These are phyloP conservation scores for Myrmecobius fasciatus DNA, from an alignment of 2,113 vertebrate genomes.

Conservation along the genomic window DNA sequence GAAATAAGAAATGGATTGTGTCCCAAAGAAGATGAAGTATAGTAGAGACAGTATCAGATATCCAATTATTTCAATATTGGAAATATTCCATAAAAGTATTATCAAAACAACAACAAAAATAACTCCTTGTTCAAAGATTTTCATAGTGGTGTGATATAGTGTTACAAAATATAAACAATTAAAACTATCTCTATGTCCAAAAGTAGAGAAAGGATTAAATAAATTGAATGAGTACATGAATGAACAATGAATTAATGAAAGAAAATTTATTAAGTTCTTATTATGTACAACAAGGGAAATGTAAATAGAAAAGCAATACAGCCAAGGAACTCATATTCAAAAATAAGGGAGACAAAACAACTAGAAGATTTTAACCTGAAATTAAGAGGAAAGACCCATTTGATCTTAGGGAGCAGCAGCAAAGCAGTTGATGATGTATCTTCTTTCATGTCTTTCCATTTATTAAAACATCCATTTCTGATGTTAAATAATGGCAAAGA, in stretches of 20 bases:
- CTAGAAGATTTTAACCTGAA: neutral
- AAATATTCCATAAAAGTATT: neutral
- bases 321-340: neutral
- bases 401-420: neutral
- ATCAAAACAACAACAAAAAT: neutral
- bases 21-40: neutral
- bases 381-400: neutral
- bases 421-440: neutral
- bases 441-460: neutral
- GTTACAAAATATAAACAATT: neutral
- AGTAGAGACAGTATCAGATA: fast-evolving
- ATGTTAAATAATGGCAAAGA: neutral
- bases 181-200: neutral
- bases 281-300: neutral
- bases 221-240: neutral
- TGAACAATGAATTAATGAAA: neutral
- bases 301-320: neutral
- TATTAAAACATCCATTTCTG: neutral
- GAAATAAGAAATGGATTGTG: neutral
- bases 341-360: neutral
- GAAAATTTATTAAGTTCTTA: neutral
- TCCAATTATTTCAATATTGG: neutral
- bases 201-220: neutral
- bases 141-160: neutral
- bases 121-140: neutral